Evolutionary conservation across 2,888 invertebrate genomes (phyloP).

Genomic region (Agonopterix arenella): DNA sequence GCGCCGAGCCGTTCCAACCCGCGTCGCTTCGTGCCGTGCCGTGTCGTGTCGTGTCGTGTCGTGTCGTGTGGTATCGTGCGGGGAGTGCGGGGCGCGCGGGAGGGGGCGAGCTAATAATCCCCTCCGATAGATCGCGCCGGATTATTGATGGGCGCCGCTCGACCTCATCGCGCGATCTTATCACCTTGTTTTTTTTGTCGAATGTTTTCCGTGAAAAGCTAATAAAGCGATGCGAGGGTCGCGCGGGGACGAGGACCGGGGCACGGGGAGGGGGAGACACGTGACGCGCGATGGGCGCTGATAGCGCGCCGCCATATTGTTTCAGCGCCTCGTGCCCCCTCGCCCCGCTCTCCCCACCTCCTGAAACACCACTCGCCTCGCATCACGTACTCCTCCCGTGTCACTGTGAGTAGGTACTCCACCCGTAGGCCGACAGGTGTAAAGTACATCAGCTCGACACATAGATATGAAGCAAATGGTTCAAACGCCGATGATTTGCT

Average conservation of each 20-base stretch:
- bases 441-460: no score
- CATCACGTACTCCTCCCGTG: no score
- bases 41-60: no score
- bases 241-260: slow-evolving; percentile 14
- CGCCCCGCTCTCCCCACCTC: slow-evolving; percentile 4
- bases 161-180: slow-evolving; percentile 61
- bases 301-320: slow-evolving; percentile 57
- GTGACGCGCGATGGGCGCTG: slow-evolving; percentile 38
- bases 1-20: not conserved
- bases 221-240: slow-evolving; percentile 30
- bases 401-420: no score
- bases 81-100: no score
- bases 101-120: no score
- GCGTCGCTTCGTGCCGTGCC: no score
- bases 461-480: no score
- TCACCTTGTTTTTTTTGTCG: slow-evolving; percentile 56
- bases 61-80: not conserved
- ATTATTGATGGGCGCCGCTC: slow-evolving; percentile 59
- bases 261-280: slow-evolving; percentile 25
- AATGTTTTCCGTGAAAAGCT: slow-evolving; percentile 68
- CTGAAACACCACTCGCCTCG: no score
- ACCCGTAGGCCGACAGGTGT: no score
- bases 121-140: not conserved
- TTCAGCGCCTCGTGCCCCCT: slow-evolving; percentile 26
- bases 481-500: no score